phyloP scores from a whole-genome alignment of 2,797 vertebrate species.

The Miichthys miiuy region DNA sequence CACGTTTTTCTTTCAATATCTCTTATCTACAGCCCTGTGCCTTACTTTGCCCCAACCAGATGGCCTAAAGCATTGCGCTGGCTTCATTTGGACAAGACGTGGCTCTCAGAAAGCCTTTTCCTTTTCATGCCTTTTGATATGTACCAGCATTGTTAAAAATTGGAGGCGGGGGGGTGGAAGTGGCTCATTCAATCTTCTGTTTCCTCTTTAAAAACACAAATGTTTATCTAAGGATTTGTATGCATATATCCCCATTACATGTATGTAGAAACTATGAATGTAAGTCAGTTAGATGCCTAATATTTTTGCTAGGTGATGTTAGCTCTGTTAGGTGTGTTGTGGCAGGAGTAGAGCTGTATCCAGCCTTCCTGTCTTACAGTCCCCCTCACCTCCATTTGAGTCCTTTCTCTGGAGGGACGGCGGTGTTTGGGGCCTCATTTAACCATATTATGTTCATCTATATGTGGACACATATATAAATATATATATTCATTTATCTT shows the following conservation, averaged over 20 bases:
- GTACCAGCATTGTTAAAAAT: conserved; percentile 66
- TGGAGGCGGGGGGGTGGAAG: conserved; percentile 25
- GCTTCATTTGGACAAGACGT: conserved; percentile 39
- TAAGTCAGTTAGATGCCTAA: conserved; percentile 73
- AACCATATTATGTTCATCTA: conserved; percentile 74
- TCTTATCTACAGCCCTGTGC: conserved; percentile 67
- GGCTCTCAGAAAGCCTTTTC: conserved; percentile 19
- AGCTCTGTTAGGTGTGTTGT: conserved; percentile 72
- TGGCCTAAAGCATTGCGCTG: conserved; percentile 59
- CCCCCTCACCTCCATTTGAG: conserved; percentile 43
- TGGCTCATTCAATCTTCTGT: conserved; percentile 62
- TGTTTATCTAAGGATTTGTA: conserved; percentile 62
- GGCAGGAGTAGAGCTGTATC: conserved; percentile 56
- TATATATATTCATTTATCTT: conserved; percentile 77
- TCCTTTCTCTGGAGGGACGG: conserved; percentile 27
- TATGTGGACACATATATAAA: conserved; percentile 69
- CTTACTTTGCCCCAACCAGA: conserved; percentile 68
- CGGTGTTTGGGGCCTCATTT: conserved; percentile 64
- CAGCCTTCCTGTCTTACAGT: conserved; percentile 58
- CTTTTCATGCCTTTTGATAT: conserved; percentile 40
- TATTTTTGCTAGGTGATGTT: conserved; percentile 72
- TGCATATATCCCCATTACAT: conserved; percentile 69
- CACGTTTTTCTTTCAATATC: conserved; percentile 14
- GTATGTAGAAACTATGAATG: conserved; percentile 77
- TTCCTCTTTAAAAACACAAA: conserved; percentile 42